These are phyloP conservation scores for Spisula solida DNA, from an alignment of 2,888 invertebrate genomes.

Conservation along the genomic window DNA sequence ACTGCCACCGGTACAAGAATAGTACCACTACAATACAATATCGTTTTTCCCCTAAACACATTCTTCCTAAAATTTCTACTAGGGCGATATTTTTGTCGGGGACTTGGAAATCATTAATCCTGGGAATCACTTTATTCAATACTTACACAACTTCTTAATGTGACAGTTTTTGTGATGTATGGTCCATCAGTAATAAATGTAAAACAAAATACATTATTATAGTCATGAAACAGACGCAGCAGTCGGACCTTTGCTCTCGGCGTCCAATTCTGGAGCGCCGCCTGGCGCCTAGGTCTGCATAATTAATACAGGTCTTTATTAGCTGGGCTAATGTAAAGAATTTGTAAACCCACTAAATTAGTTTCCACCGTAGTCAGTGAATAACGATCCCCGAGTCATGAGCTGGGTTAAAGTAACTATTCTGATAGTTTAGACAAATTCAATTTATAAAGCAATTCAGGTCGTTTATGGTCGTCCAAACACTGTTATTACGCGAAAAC, in stretches of 20 bases:
- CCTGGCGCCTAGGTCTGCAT: conserved; percentile 56
- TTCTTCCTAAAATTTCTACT: too few species aligned
- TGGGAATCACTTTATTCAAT: neutral
- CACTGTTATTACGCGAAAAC: conserved; percentile 65
- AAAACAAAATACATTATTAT: conserved; percentile 34
- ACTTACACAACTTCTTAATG: conserved; percentile 9
- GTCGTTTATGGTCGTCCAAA: conserved; percentile 53
- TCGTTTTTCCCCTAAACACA: too few species aligned
- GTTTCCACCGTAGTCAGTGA: conserved; percentile 47
- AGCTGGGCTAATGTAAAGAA: conserved; percentile 45
- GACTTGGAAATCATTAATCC: neutral
- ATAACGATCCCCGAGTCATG: conserved; percentile 57
- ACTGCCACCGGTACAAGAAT: too few species aligned
- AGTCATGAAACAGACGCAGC: neutral
- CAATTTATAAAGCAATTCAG: conserved; percentile 72
- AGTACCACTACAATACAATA: too few species aligned
- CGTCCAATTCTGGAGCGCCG: conserved; percentile 28
- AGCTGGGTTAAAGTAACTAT: conserved; percentile 55
- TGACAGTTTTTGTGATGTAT: neutral
- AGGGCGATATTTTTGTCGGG: neutral
- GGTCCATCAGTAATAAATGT: neutral
- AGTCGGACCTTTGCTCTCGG: conserved; percentile 21
- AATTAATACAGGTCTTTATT: conserved; percentile 50
- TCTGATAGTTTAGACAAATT: conserved; percentile 69
- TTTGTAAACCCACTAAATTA: conserved; percentile 58